Evolutionary conservation across 2,113 vertebrate species (phyloP).

Genomic region (Mionectes macconnelli): DNA sequence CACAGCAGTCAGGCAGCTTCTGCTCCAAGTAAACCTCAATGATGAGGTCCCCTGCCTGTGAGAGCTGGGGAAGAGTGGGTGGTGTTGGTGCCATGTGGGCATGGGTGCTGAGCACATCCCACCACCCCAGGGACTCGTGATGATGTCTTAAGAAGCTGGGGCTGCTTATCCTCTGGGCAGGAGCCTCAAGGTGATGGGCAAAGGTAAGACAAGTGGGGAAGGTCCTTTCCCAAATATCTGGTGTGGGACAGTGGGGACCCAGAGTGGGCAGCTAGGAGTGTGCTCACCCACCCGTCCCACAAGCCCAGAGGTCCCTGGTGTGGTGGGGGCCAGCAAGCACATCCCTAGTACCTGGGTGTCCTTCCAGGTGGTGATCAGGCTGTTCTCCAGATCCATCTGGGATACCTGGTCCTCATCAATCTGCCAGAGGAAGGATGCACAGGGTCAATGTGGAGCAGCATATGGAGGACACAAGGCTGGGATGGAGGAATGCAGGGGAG

Average conservation of each 20-base stretch:
- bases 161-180: not conserved
- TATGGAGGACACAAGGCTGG: not conserved
- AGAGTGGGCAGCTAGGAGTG: not conserved
- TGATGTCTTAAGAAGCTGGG: not conserved
- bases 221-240: not conserved
- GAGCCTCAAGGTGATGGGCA: not conserved
- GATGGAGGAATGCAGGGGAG: not conserved
- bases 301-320: rapidly evolving
- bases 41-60: slow-evolving; percentile 96
- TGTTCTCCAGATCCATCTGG: slow-evolving; percentile 96
- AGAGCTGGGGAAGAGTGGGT: slow-evolving; percentile 74
- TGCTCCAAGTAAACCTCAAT: slow-evolving; percentile 95
- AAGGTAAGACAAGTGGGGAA: not conserved
- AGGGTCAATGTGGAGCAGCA: not conserved
- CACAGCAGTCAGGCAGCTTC: slow-evolving; percentile 90
- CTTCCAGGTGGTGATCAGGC: slow-evolving; percentile 96
- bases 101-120: not conserved
- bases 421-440: slow-evolving; percentile 62
- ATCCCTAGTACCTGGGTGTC: slow-evolving; percentile 86
- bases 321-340: not conserved
- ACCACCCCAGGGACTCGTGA: not conserved
- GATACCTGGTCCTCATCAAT: slow-evolving; percentile 94
- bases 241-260: not conserved
- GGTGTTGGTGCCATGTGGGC: rapidly evolving
- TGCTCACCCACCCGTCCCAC: not conserved